Conservation (phyloP, 2,888 invertebrate genomes). For the Meiosimyza platycephala region DNA sequence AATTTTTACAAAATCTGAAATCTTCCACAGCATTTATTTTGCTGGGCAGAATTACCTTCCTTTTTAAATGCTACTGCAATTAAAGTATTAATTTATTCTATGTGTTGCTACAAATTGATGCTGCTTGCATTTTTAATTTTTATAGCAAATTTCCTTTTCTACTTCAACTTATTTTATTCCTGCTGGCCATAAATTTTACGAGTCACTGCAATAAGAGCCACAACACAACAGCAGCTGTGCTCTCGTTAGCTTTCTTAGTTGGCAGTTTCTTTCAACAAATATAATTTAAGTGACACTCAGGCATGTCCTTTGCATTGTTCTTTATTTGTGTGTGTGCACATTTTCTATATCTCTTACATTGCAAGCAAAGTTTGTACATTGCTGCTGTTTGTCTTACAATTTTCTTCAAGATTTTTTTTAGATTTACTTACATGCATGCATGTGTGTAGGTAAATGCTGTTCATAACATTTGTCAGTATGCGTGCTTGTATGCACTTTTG, state of each 20-base stretch:
- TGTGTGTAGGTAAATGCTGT: neutral
- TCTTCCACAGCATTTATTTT: too few relatives aligned
- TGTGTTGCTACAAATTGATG: neutral
- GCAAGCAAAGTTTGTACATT: too few relatives aligned
- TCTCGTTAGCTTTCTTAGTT: too few relatives aligned
- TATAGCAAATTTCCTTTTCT: too few relatives aligned
- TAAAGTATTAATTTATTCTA: too few relatives aligned
- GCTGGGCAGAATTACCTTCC: too few relatives aligned
- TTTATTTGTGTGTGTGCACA: slow-evolving; percentile 2
- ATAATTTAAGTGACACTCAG: slow-evolving; percentile 10
- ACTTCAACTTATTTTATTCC: too few relatives aligned
- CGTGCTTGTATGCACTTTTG: neutral
- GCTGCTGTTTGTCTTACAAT: neutral
- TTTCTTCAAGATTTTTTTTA: slow-evolving; percentile 1
- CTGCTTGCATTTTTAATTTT: neutral
- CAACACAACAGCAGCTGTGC: too few relatives aligned
- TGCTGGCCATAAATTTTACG: too few relatives aligned
- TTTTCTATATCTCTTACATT: neutral
- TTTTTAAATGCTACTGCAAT: too few relatives aligned
- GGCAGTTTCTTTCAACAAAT: neutral
- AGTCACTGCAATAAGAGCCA: too few relatives aligned
- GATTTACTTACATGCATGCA: neutral
- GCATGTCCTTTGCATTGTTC: slow-evolving; percentile 11
- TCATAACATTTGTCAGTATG: neutral
- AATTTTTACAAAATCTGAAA: too few relatives aligned